Evolutionary conservation across 2,888 invertebrate genomes (phyloP), one percentile per base, ranked within the genome.

Genomic region (Adineta ricciae): DNA sequence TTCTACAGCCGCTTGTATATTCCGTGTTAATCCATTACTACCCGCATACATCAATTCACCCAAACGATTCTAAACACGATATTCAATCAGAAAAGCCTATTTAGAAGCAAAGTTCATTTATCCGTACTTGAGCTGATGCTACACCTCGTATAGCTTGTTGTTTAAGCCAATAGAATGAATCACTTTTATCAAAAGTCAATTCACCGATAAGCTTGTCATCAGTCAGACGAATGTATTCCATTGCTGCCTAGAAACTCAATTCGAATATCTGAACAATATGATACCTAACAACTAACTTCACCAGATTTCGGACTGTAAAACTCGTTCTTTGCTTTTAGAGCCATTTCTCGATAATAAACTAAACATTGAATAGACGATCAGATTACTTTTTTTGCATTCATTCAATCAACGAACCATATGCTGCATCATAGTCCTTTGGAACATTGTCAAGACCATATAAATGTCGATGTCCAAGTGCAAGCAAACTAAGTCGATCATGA

Each of bases 391-490:
- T 11, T 46, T n/a, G n/a, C 46, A 46, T 8, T 46, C 11, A 46
- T 46, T 8, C 46, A 50, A 50, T 27, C n/a, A 7, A 87, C 88
- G 87, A 87, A 90, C 90, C 87, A 86, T 88, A 90, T 52, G 89
- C 88, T 54, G 88, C 88, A 84, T 89, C 88, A 56, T 86, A 84
- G 84, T 89, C 89, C 0, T 83, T 27, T 11, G 89, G 87, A 2
- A 89, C 87, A 19, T 88, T 88, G 86, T 90, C 90, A 38, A 89
- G 86, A 11, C 89, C 90, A 86, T 88, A 88, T 36, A 87, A 87
- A 86, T 90, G 89, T 86, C 89, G 90, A 86, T 89, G 88, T 24
- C 88, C 90, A n/a, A 90, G 88, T 0, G 89, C 88, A 83, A 90
- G 86, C 19, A 88, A 87, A 86, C 89, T 88, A 11, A 89, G 86